phyloP scores from a whole-genome alignment of 2,888 invertebrate genomes.

The Synanthedon myopaeformis region DNA sequence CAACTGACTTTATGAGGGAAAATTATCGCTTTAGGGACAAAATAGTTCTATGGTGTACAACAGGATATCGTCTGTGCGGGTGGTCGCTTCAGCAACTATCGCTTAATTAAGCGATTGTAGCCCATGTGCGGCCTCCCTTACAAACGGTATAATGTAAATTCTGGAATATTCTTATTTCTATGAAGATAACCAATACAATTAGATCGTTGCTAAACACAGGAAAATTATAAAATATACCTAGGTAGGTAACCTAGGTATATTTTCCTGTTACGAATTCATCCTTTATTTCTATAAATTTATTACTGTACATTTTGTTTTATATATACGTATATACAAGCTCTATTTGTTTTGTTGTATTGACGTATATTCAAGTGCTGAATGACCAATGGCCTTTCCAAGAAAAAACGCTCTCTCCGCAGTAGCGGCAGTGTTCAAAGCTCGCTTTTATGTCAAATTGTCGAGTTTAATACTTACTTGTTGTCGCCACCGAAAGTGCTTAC shows the following conservation, averaged over 20 bases:
- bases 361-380: neutral
- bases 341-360: neutral
- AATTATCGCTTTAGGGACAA: too few species aligned
- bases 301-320: too few species aligned
- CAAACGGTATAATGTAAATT: too few species aligned
- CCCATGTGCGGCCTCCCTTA: too few species aligned
- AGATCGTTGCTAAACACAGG: neutral
- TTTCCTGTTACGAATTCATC: neutral
- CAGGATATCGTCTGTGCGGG: too few species aligned
- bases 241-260: neutral
- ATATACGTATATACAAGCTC: slow-evolving; percentile 1
- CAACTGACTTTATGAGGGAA: neutral
- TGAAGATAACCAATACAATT: neutral
- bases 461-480: neutral
- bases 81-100: too few species aligned
- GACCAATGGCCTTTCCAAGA: slow-evolving; percentile 29
- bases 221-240: neutral
- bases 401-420: slow-evolving; percentile 50
- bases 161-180: too few species aligned
- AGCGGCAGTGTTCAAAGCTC: slow-evolving; percentile 33
- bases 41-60: too few species aligned
- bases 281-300: neutral
- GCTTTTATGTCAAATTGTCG: neutral
- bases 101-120: too few species aligned
- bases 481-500: neutral